These are phyloP conservation scores for Patiria pectinifera DNA, from an alignment of 53 echinoderm and acorn worm genomes.

Conservation along the genomic window DNA sequence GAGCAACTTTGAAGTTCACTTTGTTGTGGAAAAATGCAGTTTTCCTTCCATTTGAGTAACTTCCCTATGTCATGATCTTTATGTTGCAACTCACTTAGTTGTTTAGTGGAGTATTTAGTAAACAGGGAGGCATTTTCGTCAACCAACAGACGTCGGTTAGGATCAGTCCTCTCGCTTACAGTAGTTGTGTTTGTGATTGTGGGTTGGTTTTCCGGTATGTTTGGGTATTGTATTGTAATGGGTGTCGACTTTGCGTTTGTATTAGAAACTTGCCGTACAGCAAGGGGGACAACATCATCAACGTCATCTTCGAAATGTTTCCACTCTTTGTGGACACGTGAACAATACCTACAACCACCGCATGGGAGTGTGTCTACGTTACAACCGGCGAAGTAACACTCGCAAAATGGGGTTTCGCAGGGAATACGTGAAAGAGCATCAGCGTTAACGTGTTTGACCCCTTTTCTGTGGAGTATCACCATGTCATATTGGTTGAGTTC, in stretches of 20 bases:
- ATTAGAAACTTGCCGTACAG: neutral
- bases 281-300: neutral
- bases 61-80: neutral
- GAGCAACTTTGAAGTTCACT: neutral
- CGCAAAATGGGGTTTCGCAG: neutral
- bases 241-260: too few relatives aligned
- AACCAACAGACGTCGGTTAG: neutral
- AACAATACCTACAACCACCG: neutral
- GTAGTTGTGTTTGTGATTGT: too few relatives aligned
- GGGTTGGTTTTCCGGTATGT: too few relatives aligned
- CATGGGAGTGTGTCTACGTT: neutral
- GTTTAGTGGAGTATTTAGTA: neutral
- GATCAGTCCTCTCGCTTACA: neutral
- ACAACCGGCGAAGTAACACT: neutral
- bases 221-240: too few relatives aligned
- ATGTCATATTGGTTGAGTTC: constrained; percentile 67
- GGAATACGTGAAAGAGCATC: constrained; percentile 32
- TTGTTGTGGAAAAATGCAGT: neutral
- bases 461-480: constrained; percentile 34
- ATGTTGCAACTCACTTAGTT: neutral
- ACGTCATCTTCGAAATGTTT: neutral
- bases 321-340: neutral
- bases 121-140: too few relatives aligned
- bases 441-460: constrained; percentile 56
- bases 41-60: neutral